A percentile compares a stretch with the other conserved stretches of the same genome.
Conservation (phyloP, 2,797 vertebrate genomes). For the Pseudocheirus occidentalis region DNA sequence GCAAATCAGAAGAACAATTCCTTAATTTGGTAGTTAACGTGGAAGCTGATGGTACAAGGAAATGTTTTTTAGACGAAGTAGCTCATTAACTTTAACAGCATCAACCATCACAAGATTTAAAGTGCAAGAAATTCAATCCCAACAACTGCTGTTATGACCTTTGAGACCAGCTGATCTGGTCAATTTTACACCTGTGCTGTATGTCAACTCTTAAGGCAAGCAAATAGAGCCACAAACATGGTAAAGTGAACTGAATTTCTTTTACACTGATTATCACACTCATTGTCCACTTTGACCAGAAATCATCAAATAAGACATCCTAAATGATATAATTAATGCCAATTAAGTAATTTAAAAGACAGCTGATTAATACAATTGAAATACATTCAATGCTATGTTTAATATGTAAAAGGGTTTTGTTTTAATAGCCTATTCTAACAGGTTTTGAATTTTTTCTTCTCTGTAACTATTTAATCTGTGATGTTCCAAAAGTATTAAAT, state of each 20-base stretch:
- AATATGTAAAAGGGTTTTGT: neutral
- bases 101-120: slow-evolving; percentile 82
- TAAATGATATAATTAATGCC: slow-evolving; percentile 12
- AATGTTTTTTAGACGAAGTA: slow-evolving; percentile 70
- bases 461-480: neutral
- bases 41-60: slow-evolving; percentile 50
- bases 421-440: slow-evolving; percentile 10
- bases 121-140: slow-evolving; percentile 85
- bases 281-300: neutral
- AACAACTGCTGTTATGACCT: slow-evolving; percentile 83
- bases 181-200: slow-evolving; percentile 83
- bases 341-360: slow-evolving; percentile 6
- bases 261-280: neutral
- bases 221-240: slow-evolving; percentile 54
- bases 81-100: slow-evolving; percentile 76
- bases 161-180: slow-evolving; percentile 83
- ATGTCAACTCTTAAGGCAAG: slow-evolving; percentile 75
- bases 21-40: slow-evolving; percentile 34
- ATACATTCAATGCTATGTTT: neutral
- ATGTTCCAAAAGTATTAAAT: neutral
- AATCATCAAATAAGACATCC: neutral
- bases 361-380: neutral
- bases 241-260: slow-evolving; percentile 20
- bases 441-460: slow-evolving; percentile 25
- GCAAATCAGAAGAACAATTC: slow-evolving; percentile 17